Evolutionary conservation across 2,888 invertebrate species (phyloP), one percentile per base, ranked within the genome.

Genomic region (Sinotaia quadrata): DNA sequence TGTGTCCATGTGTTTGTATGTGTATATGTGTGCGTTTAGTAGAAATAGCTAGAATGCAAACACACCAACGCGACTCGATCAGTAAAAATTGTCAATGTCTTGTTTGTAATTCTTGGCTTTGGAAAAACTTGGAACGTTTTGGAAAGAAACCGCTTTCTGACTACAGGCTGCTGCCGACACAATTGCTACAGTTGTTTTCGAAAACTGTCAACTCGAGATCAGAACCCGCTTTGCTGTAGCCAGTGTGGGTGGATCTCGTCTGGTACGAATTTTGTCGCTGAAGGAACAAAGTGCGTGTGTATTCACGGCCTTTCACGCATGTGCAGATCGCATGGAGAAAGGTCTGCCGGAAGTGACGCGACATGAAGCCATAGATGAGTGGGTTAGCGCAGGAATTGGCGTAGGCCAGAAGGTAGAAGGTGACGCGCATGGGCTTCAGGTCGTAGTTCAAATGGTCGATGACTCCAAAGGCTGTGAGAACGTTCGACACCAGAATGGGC

Each of bases 361-460:
- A 93, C 92, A 93, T 92, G 87, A 93, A 93, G 44, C 92, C 93
- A 84, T 93, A 93, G 41, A 93, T 91, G 51, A 93, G 90, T 5
- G 93, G 93, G 87, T 93, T 93, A 77, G 93, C 91, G 85, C 92
- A 93, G 81, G 92, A 92, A 88, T 93, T 93, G 82, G 92, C 91
- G 85, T 93, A 93, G 0, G 93, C 91, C 90, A 93, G 89, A 27
- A 92, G 86, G 74, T 91, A 91, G 82, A 93, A 92, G 12, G 91
- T 89, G 49, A 91, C 91, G 49, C 91, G 89, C 87, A 92, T 89
- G 75, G 92, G 91, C 79, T 92, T 92, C 60, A 90, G 84, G 4
- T 91, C 91, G 29, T 89, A 88, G 76, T 91, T 88, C 31, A 90
- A 82, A 33, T 88, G 84, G 2, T 90, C 52, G 24, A 93, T 81